Evolutionary conservation across 1,140 invertebrate species (phyloP), one percentile per base, ranked within the genome.

Genomic region (Galleria mellonella): DNA sequence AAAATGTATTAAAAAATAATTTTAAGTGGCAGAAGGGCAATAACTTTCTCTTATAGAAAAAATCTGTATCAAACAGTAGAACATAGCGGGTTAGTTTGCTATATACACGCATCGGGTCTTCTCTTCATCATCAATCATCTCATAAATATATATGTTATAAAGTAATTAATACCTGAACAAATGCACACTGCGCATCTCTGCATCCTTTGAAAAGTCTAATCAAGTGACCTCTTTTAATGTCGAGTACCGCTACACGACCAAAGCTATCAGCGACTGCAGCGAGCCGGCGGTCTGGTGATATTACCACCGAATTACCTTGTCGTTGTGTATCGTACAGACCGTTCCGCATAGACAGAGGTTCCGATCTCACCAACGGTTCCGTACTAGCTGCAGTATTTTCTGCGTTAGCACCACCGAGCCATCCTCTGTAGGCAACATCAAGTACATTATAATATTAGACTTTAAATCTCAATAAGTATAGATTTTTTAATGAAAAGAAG

Each of bases 131-230:
- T n/a, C n/a, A n/a, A n/a, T n/a, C n/a, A n/a, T n/a, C n/a, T n/a
- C n/a, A n/a, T n/a, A n/a, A n/a, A n/a, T n/a, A n/a, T n/a, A n/a
- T n/a, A n/a, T n/a, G n/a, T n/a, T n/a, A n/a, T n/a, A n/a, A n/a
- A n/a, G n/a, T 7, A 52, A 32, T 30, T 59, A 56, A 17, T 28
- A 93, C 93, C 85, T 95, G 91, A 31, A 98, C 86, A 91, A 97
- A 99, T 5, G 92, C 93, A 83, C 94, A 96, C 69, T 98, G 94
- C 6, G 97, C 96, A 83, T 98, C 94, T 46, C 97, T 87, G 73
- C 97, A 98, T 7, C 96, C 97, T 88, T 98, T 98, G 89, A 96
- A 97, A 74, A 98, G 93, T 47, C 96, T 89, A 11, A 98, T 73
- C 11, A 93, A 91, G 42, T 94, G 89, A 6, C 96, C 94, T 64